Evolutionary conservation across 2,888 invertebrate genomes (phyloP), one percentile per base, ranked within the genome.

Genomic region (Rhyacophila evoluta): DNA sequence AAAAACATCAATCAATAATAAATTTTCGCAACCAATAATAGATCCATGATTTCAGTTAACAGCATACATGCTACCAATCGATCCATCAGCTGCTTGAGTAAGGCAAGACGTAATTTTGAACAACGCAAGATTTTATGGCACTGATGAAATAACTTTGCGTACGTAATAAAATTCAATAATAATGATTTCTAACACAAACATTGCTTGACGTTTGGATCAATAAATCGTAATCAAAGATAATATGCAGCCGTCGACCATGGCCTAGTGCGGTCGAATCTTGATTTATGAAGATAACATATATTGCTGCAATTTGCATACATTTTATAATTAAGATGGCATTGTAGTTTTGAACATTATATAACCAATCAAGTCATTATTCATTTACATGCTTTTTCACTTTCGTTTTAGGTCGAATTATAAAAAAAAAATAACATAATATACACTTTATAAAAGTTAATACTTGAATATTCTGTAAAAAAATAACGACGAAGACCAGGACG

Each of bases 61-160:
- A 33, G 6, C 29, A 33, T 33, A 6, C 29, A 6, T 6, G 29
- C 29, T 33, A 33, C 29, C 29, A 4, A 33, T 2, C 29, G 2
- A 33, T 33, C 29, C 29, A 12, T 55, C 55, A 55, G 55, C 55
- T 55, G 2, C 19, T 55, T 55, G 19, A 55, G 15, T 19, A 25
- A 55, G 29, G 2, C 29, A 33, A 33, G 29, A 33, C 19, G 55
- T 55, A 4, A 10, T 55, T 5, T 55, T 55, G 29, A 19, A 12
- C 39, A 39, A 55, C 55, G 19, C 8, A 10, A 55, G 19, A 19
- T 55, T 55, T 55, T 55, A 55, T 55, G 25, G 55, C 55, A 55
- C 55, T 55, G 55, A 19, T 55, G 55, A 55, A 55, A 55, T 55
- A 55, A 25, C 55, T 25, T 19, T 10, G 55, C 55, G 55, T 55